Conservation (phyloP, 2,797 vertebrate species). For the Rhynchonycteris naso region DNA sequence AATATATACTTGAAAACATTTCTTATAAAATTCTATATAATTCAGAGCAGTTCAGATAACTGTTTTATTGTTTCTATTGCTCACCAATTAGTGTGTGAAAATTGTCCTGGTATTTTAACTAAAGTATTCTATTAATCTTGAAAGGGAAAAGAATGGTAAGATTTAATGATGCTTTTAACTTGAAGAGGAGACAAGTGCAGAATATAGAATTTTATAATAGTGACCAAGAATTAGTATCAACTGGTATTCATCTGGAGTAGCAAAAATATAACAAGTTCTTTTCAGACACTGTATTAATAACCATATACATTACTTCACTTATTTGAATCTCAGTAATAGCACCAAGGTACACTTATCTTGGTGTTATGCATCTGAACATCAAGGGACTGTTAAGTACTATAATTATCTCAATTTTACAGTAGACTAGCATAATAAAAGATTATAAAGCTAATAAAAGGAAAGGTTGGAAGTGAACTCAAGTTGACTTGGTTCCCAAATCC, state of each 20-base stretch:
- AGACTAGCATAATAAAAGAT: slow-evolving; percentile 5
- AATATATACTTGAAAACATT: slow-evolving; percentile 16
- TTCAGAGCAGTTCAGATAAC: slow-evolving; percentile 22
- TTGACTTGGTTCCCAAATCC: slow-evolving; percentile 27
- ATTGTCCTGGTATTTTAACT: slow-evolving; percentile 39
- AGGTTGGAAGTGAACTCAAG: not conserved
- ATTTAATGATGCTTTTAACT: slow-evolving; percentile 47
- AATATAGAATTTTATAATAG: slow-evolving; percentile 41
- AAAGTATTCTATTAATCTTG: slow-evolving; percentile 50
- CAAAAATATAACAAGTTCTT: slow-evolving; percentile 48
- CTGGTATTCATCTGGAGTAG: slow-evolving; percentile 53
- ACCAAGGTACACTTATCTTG: not conserved
- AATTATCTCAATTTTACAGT: slow-evolving; percentile 10
- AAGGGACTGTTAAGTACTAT: not conserved
- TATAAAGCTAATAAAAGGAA: slow-evolving; percentile 38
- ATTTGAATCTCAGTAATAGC: slow-evolving; percentile 2
- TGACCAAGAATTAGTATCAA: slow-evolving; percentile 46
- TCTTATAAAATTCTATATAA: slow-evolving; percentile 33
- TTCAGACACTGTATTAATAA: slow-evolving; percentile 49
- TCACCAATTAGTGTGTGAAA: slow-evolving; percentile 40
- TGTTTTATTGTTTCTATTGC: slow-evolving; percentile 36
- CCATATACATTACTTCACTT: slow-evolving; percentile 13
- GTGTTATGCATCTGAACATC: not conserved
- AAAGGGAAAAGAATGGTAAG: slow-evolving; percentile 47
- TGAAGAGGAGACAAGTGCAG: slow-evolving; percentile 57